Percentiles rank a stretch among this genome's conserved stretches.
These are phyloP conservation scores for Scaptomyza tumidula DNA, from an alignment of 2,888 invertebrate species.

Conservation along the genomic window DNA sequence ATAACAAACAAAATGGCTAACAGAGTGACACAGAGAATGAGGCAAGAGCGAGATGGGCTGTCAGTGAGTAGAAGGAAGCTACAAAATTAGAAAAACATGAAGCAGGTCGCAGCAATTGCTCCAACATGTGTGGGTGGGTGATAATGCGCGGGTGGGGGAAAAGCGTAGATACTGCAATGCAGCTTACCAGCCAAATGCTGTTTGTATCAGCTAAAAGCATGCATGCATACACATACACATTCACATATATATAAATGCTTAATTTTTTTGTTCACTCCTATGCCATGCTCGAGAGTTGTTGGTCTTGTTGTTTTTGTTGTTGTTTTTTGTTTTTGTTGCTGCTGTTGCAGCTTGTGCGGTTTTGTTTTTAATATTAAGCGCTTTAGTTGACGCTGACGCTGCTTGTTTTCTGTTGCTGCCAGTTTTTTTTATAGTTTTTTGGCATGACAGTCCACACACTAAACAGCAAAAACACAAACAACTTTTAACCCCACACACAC, in stretches of 20 bases:
- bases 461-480: conserved; percentile 12
- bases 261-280: conserved; percentile 52
- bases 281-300: conserved; percentile 29
- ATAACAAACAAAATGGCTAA: conserved; percentile 41
- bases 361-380: conserved; percentile 75
- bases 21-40: conserved; percentile 13
- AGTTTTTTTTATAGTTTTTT: conserved; percentile 70
- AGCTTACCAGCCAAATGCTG: conserved; percentile 60
- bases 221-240: conserved; percentile 10
- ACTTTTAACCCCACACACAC: conserved; percentile 34
- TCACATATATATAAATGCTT: conserved; percentile 35
- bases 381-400: conserved; percentile 72
- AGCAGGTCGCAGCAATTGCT: conserved; percentile 1
- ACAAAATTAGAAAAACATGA: conserved; percentile 60
- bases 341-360: conserved; percentile 44
- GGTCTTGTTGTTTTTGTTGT: conserved; percentile 26
- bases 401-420: conserved; percentile 69
- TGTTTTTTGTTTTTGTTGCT: conserved; percentile 21
- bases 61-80: conserved; percentile 13
- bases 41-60: background rate
- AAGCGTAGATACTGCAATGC: conserved; percentile 52
- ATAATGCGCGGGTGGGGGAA: background rate
- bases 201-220: conserved; percentile 57
- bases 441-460: conserved; percentile 34
- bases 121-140: background rate